Percentiles rank a stretch among this genome's conserved stretches.
Evolutionary conservation across 2,797 vertebrate genomes (phyloP).

Genomic region (Furcifer pardalis): DNA sequence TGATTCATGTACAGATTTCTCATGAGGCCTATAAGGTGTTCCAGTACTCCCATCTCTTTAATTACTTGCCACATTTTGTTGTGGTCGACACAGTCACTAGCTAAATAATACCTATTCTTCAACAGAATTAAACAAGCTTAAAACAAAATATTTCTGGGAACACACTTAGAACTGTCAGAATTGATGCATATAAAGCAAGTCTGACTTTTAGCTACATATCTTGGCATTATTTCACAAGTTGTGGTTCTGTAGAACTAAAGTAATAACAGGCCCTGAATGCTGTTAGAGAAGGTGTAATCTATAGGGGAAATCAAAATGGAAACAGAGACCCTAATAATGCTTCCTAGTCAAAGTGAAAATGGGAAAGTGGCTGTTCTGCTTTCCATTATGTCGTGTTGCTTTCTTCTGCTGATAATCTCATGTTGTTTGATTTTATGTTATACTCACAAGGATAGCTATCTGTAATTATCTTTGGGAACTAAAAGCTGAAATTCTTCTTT

Average conservation of each 20-base stretch:
- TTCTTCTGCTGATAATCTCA: slow-evolving; percentile 31
- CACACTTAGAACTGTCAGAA: not conserved
- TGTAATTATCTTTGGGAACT: slow-evolving; percentile 49
- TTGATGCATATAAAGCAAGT: slow-evolving; percentile 24
- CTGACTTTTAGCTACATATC: slow-evolving; percentile 15
- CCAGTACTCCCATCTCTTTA: too few relatives aligned
- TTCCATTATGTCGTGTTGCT: slow-evolving; percentile 41
- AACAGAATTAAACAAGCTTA: too few relatives aligned
- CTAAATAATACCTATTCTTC: too few relatives aligned
- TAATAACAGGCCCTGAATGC: not conserved
- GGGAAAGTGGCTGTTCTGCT: slow-evolving; percentile 19
- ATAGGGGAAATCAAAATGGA: slow-evolving; percentile 7
- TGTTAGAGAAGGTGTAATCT: slow-evolving; percentile 31
- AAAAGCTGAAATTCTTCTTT: slow-evolving; percentile 45
- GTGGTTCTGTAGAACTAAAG: slow-evolving; percentile 21
- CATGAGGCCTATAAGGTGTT: too few relatives aligned
- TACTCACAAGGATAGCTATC: slow-evolving; percentile 32
- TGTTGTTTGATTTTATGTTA: slow-evolving; percentile 26
- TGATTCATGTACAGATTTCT: too few relatives aligned
- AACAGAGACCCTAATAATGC: slow-evolving; percentile 12
- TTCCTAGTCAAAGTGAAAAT: slow-evolving; percentile 38
- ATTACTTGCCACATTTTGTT: too few relatives aligned
- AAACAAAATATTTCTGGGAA: slow-evolving; percentile 44
- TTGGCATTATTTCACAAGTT: slow-evolving; percentile 5
- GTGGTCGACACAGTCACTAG: too few relatives aligned